phyloP scores from a whole-genome alignment of 2,888 invertebrate genomes.

The Chironomus tentans region DNA sequence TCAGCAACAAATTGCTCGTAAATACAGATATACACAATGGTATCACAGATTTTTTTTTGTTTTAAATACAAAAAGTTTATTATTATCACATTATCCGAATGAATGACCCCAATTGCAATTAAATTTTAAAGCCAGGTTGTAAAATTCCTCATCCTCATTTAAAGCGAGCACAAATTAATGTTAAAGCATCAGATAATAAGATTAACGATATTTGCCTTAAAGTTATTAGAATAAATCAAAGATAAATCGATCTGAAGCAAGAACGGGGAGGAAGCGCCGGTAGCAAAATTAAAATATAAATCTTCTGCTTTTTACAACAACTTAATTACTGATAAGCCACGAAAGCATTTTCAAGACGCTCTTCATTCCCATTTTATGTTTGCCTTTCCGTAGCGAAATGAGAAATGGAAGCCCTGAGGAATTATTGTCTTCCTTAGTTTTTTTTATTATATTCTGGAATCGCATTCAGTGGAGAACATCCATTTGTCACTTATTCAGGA shows the following conservation, averaged over 20 bases:
- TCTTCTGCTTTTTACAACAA: constrained; percentile 10
- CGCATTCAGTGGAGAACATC: too few species aligned
- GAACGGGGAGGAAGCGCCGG: background rate
- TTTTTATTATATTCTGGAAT: too few species aligned
- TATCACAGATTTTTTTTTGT: background rate
- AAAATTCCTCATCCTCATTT: background rate
- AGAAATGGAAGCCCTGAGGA: too few species aligned
- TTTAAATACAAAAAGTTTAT: background rate
- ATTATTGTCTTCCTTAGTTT: too few species aligned
- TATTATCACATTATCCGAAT: background rate
- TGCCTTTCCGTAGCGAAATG: background rate
- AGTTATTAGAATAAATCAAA: background rate
- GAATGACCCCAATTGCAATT: background rate
- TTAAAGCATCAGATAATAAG: background rate
- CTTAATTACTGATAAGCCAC: constrained; percentile 22
- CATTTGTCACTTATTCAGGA: too few species aligned
- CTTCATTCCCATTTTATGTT: background rate
- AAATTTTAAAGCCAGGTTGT: background rate
- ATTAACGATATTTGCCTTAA: background rate
- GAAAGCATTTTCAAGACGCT: background rate
- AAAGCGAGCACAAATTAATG: background rate
- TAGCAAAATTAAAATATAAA: background rate
- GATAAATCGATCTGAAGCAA: background rate
- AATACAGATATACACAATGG: background rate
- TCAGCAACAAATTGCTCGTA: background rate